These are phyloP conservation scores for Eufriesea mexicana DNA, from an alignment of 1,140 invertebrate genomes.

Conservation along the genomic window DNA sequence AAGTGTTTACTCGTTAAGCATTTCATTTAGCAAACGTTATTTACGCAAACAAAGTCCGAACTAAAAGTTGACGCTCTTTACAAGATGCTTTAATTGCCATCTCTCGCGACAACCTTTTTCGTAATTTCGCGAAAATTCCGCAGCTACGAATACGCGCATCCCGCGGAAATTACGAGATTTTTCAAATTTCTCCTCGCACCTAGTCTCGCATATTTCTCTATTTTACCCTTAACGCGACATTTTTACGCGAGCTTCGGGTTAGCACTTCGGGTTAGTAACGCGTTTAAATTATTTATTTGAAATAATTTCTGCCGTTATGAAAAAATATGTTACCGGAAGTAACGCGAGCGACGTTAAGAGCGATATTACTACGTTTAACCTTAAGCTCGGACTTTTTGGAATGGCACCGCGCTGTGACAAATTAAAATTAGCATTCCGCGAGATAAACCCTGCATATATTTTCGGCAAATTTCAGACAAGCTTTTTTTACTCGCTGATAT, in stretches of 20 bases:
- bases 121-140: neutral
- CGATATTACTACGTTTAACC: neutral
- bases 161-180: neutral
- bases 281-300: neutral
- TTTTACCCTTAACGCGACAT: neutral
- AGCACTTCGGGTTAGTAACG: neutral
- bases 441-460: neutral
- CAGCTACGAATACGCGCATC: neutral
- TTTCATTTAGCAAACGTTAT: slow-evolving; percentile 38
- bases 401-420: neutral
- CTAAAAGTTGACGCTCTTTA: neutral
- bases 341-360: neutral
- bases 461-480: neutral
- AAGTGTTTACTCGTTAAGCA: slow-evolving; percentile 42
- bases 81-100: neutral
- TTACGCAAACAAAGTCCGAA: slow-evolving; percentile 11
- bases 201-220: neutral
- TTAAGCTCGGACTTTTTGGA: neutral
- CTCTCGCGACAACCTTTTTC: neutral
- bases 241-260: neutral
- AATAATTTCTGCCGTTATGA: neutral
- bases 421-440: neutral
- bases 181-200: neutral
- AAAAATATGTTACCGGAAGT: neutral
- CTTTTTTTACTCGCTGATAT: neutral